Conservation (phyloP, 1,140 invertebrate genomes). For the Helicoverpa zea region DNA sequence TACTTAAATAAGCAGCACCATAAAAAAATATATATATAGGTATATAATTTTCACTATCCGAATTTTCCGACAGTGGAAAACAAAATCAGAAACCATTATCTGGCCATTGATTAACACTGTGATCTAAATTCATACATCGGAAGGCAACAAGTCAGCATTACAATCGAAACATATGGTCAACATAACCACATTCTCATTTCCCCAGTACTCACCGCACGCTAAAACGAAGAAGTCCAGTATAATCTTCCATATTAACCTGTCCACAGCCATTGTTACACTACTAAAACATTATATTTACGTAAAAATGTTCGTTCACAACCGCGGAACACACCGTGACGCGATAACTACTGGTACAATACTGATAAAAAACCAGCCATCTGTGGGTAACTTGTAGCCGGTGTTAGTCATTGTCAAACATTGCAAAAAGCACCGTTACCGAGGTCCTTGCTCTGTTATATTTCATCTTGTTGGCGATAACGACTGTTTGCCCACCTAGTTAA, state of each 20-base stretch:
- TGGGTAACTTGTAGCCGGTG: constrained; percentile 52
- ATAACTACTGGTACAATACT: constrained; percentile 53
- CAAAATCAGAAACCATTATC: background rate
- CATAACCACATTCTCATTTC: background rate
- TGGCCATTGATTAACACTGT: background rate
- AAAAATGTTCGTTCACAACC: constrained; percentile 25
- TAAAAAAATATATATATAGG: too few species aligned
- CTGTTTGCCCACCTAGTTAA: background rate
- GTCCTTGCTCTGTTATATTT: constrained; percentile 33
- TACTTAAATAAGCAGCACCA: too few species aligned
- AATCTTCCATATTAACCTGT: constrained; percentile 75
- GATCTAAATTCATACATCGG: background rate
- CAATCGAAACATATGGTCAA: constrained; percentile 21
- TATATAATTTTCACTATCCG: too few species aligned
- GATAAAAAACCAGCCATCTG: constrained; percentile 63
- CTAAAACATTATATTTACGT: constrained; percentile 39
- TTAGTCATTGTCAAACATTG: constrained; percentile 59
- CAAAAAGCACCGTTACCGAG: constrained; percentile 48
- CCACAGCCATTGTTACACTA: constrained; percentile 64
- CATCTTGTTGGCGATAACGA: constrained; percentile 32
- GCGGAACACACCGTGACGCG: constrained; percentile 44
- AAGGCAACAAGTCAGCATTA: constrained; percentile 10
- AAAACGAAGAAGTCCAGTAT: constrained; percentile 73
- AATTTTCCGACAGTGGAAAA: background rate
- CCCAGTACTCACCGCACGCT: constrained; percentile 68